Evolutionary conservation across 2,888 invertebrate genomes (phyloP).

Genomic region (Caprella mutica): DNA sequence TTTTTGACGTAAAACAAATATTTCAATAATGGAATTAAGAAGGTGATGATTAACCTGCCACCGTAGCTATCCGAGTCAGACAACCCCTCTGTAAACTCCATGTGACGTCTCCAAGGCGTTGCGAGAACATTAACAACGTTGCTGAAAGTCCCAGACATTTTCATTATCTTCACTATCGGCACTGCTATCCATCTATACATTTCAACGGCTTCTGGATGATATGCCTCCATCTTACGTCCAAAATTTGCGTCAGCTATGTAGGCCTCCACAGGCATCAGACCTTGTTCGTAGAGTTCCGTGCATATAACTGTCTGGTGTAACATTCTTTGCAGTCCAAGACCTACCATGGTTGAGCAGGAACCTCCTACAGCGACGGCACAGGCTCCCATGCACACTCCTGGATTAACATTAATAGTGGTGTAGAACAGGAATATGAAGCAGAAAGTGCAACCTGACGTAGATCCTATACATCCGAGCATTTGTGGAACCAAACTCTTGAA

Average conservation of each 20-base stretch:
- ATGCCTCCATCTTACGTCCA: constrained; percentile 28
- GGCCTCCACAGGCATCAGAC: constrained; percentile 34
- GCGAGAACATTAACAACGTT: constrained; percentile 35
- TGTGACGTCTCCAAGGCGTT: constrained; percentile 36
- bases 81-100: constrained; percentile 36
- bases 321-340: constrained; percentile 18
- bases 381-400: constrained; percentile 26
- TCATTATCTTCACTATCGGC: constrained; percentile 36
- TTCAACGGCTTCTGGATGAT: constrained; percentile 35
- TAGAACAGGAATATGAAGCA: constrained; percentile 17
- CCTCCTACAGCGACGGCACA: constrained; percentile 25
- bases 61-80: constrained; percentile 28
- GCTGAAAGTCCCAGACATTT: constrained; percentile 32
- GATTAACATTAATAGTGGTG: constrained; percentile 10
- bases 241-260: constrained; percentile 36
- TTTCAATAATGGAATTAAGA: neutral
- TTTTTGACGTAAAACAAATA: no score
- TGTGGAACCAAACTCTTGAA: constrained; percentile 21
- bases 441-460: constrained; percentile 17
- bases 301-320: constrained; percentile 36
- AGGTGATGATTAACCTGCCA: constrained; percentile 21
- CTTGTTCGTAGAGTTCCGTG: constrained; percentile 36
- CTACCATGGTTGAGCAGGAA: constrained; percentile 15
- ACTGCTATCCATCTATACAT: constrained; percentile 36
- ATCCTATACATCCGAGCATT: constrained; percentile 19